Evolutionary conservation across 2,113 vertebrate species (phyloP).

Genomic region (Eretmochelys imbricata): DNA sequence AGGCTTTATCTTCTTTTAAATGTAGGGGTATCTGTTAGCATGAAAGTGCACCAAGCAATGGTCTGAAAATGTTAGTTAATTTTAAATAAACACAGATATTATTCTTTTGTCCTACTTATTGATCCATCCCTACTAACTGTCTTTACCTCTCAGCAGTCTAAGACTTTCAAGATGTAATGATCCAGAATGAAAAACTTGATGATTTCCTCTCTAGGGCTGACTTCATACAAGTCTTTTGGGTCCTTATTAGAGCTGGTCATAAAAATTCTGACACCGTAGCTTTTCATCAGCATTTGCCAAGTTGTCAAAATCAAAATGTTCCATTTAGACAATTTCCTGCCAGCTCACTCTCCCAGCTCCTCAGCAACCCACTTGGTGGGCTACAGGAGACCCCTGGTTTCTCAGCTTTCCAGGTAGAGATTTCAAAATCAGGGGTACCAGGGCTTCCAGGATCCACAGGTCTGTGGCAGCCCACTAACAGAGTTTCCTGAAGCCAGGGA

Average conservation of each 20-base stretch:
- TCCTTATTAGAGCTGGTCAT: not conserved
- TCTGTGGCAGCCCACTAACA: too few species aligned
- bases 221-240: not conserved
- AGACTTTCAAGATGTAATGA: not conserved
- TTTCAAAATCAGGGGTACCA: not conserved
- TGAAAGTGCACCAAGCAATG: not conserved
- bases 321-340: fast-evolving
- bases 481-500: fast-evolving
- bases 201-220: not conserved
- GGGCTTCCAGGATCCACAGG: not conserved
- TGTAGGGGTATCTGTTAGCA: not conserved
- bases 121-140: not conserved
- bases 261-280: not conserved
- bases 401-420: too few species aligned
- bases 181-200: not conserved
- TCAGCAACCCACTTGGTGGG: too few species aligned
- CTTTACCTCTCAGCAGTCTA: not conserved
- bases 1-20: not conserved
- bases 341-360: fast-evolving
- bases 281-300: not conserved
- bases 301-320: not conserved
- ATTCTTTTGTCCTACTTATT: not conserved
- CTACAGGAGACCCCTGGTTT: too few species aligned
- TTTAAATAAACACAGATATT: not conserved
- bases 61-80: not conserved